Base-by-base conservation (phyloP, 92 coral and sea anemone species). In the Porites divaricata region DNA sequence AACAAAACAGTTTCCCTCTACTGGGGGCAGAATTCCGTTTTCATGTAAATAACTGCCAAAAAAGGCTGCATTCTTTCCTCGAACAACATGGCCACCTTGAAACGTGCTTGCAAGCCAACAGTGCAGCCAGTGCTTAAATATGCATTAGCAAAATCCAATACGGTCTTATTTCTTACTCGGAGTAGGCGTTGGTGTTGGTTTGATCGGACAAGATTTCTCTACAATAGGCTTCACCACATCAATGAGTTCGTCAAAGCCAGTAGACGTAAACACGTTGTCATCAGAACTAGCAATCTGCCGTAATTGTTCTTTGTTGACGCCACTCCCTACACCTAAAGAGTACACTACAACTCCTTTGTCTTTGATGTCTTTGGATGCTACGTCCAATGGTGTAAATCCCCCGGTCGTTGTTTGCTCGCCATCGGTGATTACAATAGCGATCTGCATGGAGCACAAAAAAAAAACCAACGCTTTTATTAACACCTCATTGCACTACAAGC, bases 381-480 rank as follows among this genome's bases (percentile, higher is more conserved):
- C 52, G 23, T 59, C 56, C 9, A 91, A 78, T 16, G 86, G 79
- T 56, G 94, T 91, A 58, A 62, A 83, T 8, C 13, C 51, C 2
- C 79, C 80, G 11, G 56, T 22, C 25, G 35, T 80, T 8, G 95
- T 88, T 64, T 91, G 95, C 73, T 56, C 79, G 4, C 95, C 95
- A 77, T 91, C 95, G 20, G 92, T 88, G 22, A 91, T 35, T 9
- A 91, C 92, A 50, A 91, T 74, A 51, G 90, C 91, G 15, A 89
- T 78, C 95, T 91, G 59, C 10, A 15, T 51, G 19, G 4, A 8
- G 72, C 28, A 7, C 17, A 67, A 16, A 53, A 53, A 4, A 21
- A 2, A 23, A 22, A 51, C 41, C 7, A 8, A 28, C 22, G 15
- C 59, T 1, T n/a, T 28, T 28, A 6, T 28, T 28, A 28, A 28